phyloP scores from a whole-genome alignment of 1,140 invertebrate genomes.

The Drosophila varians region DNA sequence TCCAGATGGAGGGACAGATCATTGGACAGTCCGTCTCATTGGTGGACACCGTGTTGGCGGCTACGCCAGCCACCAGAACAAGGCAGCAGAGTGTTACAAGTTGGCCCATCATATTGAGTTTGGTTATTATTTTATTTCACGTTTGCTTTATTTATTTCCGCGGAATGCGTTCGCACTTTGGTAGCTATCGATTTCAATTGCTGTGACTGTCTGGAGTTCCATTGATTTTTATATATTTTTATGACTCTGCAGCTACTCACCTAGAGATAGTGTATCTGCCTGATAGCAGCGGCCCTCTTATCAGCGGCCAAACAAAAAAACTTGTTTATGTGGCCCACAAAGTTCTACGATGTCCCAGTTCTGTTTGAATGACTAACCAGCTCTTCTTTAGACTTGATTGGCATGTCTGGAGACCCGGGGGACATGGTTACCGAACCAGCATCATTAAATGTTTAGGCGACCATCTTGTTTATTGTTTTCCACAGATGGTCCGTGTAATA shows the following conservation, averaged over 20 bases:
- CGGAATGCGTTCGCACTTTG: slow-evolving; percentile 48
- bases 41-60: slow-evolving; percentile 56
- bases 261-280: slow-evolving; percentile 46
- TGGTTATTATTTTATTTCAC: slow-evolving; percentile 4
- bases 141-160: slow-evolving; percentile 6
- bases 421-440: slow-evolving; percentile 15
- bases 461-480: slow-evolving; percentile 60
- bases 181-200: slow-evolving; percentile 68
- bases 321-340: slow-evolving; percentile 51
- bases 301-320: slow-evolving; percentile 32
- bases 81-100: slow-evolving; percentile 42
- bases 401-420: slow-evolving; percentile 4
- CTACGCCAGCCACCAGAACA: slow-evolving; percentile 42
- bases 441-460: slow-evolving; percentile 26
- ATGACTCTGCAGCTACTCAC: slow-evolving; percentile 24
- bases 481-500: slow-evolving; percentile 16
- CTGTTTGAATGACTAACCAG: slow-evolving; percentile 35
- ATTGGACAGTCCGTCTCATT: slow-evolving; percentile 64
- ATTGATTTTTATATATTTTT: slow-evolving; percentile 75
- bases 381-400: slow-evolving; percentile 36
- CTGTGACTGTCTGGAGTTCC: slow-evolving; percentile 55
- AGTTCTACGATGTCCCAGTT: slow-evolving; percentile 36
- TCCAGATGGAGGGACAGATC: slow-evolving; percentile 62
- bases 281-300: slow-evolving; percentile 45
- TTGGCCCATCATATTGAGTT: slow-evolving; percentile 45